These are phyloP conservation scores for Uromys caudimaculatus DNA, from an alignment of 2,797 vertebrate species.

Conservation along the genomic window DNA sequence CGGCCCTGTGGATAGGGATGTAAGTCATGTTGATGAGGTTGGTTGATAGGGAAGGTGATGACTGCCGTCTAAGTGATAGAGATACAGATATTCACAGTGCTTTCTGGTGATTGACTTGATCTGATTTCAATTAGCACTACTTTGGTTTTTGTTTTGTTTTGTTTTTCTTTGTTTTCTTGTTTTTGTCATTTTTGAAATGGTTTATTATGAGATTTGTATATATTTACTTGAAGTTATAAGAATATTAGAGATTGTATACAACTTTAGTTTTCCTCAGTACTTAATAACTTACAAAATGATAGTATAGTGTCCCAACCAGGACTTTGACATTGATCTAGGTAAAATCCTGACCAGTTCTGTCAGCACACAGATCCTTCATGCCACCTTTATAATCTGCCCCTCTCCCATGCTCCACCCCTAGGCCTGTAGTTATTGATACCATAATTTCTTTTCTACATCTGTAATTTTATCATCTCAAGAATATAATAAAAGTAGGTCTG, in stretches of 20 bases:
- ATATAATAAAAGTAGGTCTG: background rate
- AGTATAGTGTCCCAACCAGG: background rate
- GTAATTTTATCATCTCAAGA: constrained; percentile 23
- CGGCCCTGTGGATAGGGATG: background rate
- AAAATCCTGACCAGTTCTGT: background rate
- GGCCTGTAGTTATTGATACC: background rate
- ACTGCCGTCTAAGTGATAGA: background rate
- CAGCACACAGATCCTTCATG: background rate
- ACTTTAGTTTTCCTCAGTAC: background rate
- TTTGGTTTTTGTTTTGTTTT: background rate
- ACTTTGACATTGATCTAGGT: background rate
- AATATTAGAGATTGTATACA: constrained; percentile 25
- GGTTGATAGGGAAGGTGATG: background rate
- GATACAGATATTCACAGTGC: background rate
- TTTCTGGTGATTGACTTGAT: background rate
- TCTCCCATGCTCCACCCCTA: background rate
- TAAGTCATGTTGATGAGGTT: background rate
- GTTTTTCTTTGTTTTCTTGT: too few species aligned
- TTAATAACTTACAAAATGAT: background rate
- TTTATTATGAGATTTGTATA: constrained; percentile 42
- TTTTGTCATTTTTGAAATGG: background rate
- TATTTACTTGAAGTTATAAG: background rate
- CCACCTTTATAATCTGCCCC: background rate
- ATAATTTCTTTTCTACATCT: background rate
- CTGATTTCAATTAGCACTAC: background rate